These are phyloP conservation scores for Erannis defoliaria DNA, from an alignment of 2,888 invertebrate genomes.

Conservation along the genomic window DNA sequence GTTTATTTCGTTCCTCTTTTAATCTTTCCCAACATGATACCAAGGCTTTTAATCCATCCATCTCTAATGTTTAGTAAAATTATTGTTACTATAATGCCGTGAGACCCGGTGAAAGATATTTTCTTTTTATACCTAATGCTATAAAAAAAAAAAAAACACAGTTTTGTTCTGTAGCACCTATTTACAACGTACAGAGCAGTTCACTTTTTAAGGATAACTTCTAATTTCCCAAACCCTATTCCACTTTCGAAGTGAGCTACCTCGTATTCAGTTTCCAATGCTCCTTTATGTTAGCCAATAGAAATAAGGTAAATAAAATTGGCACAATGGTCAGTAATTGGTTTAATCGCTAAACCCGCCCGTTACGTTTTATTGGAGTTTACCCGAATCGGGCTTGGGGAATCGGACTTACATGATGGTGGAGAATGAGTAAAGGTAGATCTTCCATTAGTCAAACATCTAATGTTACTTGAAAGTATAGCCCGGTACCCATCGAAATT, in stretches of 20 bases:
- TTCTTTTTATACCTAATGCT: neutral
- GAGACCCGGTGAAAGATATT: too few relatives aligned
- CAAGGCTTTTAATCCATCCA: too few relatives aligned
- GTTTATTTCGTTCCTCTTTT: too few relatives aligned
- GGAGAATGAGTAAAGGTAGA: constrained; percentile 9
- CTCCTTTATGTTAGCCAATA: constrained; percentile 49
- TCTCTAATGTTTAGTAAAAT: too few relatives aligned
- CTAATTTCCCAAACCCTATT: constrained; percentile 5
- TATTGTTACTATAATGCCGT: too few relatives aligned
- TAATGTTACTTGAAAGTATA: too few relatives aligned
- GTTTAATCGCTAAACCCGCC: constrained; percentile 64
- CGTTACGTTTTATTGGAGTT: constrained; percentile 66
- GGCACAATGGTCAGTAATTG: constrained; percentile 66
- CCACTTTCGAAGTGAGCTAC: constrained; percentile 10
- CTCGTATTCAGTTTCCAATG: constrained; percentile 44
- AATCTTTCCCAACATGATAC: too few relatives aligned
- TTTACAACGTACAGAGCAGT: neutral
- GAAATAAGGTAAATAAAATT: constrained; percentile 61
- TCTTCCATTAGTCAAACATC: neutral
- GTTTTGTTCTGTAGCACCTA: neutral
- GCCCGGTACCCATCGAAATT: too few relatives aligned
- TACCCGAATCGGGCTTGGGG: constrained; percentile 58
- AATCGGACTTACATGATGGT: constrained; percentile 39
- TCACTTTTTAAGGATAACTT: neutral
- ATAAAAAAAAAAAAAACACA: too few relatives aligned